Conservation (phyloP, 2,797 vertebrate genomes). For the Phaenicophaeus curvirostris region DNA sequence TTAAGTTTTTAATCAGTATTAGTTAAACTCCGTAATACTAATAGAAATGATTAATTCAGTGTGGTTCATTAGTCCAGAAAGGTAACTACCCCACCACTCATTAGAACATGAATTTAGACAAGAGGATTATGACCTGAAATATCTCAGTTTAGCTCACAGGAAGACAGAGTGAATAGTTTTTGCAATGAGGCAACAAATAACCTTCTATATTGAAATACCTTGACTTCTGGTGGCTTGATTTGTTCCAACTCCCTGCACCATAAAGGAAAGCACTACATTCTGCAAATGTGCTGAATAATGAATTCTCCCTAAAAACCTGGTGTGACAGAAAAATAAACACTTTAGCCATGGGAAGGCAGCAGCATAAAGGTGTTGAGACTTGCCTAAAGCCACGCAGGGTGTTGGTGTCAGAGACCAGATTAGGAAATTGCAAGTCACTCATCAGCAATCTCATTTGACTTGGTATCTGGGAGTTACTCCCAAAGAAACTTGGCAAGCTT, state of each 20-base stretch:
- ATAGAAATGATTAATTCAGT: neutral
- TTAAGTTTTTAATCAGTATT: neutral
- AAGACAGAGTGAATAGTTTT: neutral
- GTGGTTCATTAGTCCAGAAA: neutral
- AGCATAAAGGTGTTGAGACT: slow-evolving; percentile 5
- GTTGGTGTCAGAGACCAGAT: slow-evolving; percentile 11
- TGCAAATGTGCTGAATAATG: neutral
- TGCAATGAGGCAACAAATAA: neutral
- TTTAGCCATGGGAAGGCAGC: neutral
- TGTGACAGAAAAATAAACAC: neutral
- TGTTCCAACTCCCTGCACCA: neutral
- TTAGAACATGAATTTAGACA: neutral
- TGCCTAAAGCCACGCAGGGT: slow-evolving; percentile 15
- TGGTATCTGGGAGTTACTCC: slow-evolving; percentile 12
- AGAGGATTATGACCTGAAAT: neutral
- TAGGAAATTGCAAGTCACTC: slow-evolving; percentile 28
- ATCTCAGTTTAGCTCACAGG: neutral
- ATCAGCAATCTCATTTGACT: neutral
- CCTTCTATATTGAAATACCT: neutral
- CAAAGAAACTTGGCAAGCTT: slow-evolving; percentile 27
- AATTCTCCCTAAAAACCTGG: neutral
- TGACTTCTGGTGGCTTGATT: neutral
- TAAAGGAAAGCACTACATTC: neutral
- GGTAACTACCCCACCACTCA: neutral
- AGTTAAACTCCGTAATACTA: neutral